Base-by-base conservation (phyloP, 1,140 invertebrate genomes). In the Microvelia longipes region DNA sequence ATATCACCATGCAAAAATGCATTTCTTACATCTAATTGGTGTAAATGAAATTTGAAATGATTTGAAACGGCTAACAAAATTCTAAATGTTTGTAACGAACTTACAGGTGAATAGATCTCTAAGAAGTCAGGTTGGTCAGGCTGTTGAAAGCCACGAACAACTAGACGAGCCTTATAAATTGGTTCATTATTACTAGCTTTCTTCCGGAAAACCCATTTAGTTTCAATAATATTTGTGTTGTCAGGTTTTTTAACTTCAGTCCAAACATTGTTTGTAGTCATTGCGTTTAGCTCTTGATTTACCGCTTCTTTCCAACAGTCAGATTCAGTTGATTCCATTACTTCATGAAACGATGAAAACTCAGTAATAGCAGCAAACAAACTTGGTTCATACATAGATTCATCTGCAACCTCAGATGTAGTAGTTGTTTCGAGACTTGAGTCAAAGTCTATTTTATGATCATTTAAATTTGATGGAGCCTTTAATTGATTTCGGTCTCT, bases 1-100 rank as follows among this genome's bases (percentile, higher is more conserved):
- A 82, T 68, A 2, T 77, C 73, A 29, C 76, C 78, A 72, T 81
- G 73, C 2, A 80, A 71, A 76, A 79, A 80, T 30, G 79, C 79
- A 67, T 78, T 80, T 65, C 75, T 76, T 19, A 80, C 73, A 71
- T 77, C 79, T 71, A 79, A 76, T 19, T 19, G 28, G 28, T 25
- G 19, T 27, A 67, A 14, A 27, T 67, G 24, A 19, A 67, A 61
- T 78, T 78, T 27, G 19, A 68, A 71, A 60, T 75, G 71, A 1
- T 73, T 74, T 19, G 75, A 73, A 25, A 76, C 1, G 28, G 75
- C 71, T 28, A 80, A 68, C 1, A 80, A 14, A 63, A 73, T 66
- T 35, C 78, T 70, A 65, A 81, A 74, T 19, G 79, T 76, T 28
- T 29, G 71, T 28, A 73, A 71, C 29, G 71, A 73, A 5, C 74